These are phyloP conservation scores for Ectemnius continuus DNA, from an alignment of 2,888 invertebrate species.

Conservation along the genomic window DNA sequence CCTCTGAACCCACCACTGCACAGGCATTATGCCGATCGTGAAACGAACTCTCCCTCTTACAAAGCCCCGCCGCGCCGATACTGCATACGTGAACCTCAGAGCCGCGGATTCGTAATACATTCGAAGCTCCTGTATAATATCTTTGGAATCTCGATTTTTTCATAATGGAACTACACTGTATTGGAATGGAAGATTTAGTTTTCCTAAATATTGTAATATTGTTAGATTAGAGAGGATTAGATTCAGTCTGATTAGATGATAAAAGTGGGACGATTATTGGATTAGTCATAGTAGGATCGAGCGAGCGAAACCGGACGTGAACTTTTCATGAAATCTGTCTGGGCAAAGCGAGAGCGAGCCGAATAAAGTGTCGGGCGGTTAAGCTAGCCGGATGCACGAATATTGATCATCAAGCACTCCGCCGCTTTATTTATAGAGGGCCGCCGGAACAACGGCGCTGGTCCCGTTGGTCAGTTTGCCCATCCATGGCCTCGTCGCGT, in stretches of 20 bases:
- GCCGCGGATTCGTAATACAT: no score
- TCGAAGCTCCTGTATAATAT: no score
- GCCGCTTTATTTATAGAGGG: constrained; percentile 50
- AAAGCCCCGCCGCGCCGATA: no score
- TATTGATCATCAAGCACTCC: constrained; percentile 54
- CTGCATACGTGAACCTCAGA: no score
- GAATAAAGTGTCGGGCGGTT: constrained; percentile 37
- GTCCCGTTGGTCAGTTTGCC: constrained; percentile 50
- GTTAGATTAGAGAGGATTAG: no score
- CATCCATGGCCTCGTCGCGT: constrained; percentile 29
- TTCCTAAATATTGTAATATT: no score
- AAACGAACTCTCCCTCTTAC: background rate
- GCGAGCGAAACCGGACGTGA: background rate
- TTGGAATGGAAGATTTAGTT: no score
- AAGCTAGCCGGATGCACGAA: constrained; percentile 50
- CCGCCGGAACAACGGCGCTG: constrained; percentile 49
- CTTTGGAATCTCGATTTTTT: no score
- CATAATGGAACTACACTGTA: no score
- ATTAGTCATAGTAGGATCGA: no score
- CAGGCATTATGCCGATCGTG: constrained; percentile 49
- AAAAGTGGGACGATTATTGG: no score
- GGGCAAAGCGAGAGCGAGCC: constrained; percentile 39
- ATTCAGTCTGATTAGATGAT: no score
- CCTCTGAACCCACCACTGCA: constrained; percentile 40
- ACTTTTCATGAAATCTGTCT: background rate